Evolutionary conservation across 2,888 invertebrate genomes (phyloP), one percentile per base, ranked within the genome.

Genomic region (Ormyrus rosae): DNA sequence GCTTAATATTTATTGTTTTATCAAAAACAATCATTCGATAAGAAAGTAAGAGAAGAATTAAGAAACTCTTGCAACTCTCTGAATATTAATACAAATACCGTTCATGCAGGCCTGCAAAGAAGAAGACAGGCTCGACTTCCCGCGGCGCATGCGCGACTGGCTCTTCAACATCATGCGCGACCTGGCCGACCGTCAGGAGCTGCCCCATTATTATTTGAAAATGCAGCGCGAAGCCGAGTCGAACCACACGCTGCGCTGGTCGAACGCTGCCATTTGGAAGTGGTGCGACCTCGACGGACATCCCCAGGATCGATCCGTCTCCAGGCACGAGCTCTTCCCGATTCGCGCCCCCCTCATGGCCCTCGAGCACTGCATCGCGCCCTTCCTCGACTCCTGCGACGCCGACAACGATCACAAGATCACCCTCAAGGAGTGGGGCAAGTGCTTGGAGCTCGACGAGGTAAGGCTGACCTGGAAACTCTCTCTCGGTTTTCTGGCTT

Each of bases 141-240:
- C 98, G 72, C 94, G 96, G 70, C 95, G 99, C 89, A 98, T 99
- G 98, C 95, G 98, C 84, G 98, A 99, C 91, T 99, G 99, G 99
- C 94, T 99, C 73, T 98, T 97, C 93, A 97, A 98, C 94, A 96
- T 99, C 84, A 98, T 98, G 98, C 94, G 97, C 85, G 97, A 98
- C 92, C 92, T 98, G 92, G 98, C 98, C 78, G 96, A 97, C 91
- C 94, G 97, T 82, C 93, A 95, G 87, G 97, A 97, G 91, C 93
- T 97, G 56, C 94, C 95, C 13, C 93, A 95, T 72, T 95, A 97
- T 90, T 98, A 96, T 91, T 92, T 96, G 91, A 93, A 94, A 91
- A 95, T 97, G 95, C 95, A 98, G 92, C 93, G 95, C 85, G 97
- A 97, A 92, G 97, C 97, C 56, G 97, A 98, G 92, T 93, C 94